Percentiles rank a stretch among this genome's conserved stretches.
Evolutionary conservation across 2,797 vertebrate genomes (phyloP).

Genomic region (Acanthornis magna): DNA sequence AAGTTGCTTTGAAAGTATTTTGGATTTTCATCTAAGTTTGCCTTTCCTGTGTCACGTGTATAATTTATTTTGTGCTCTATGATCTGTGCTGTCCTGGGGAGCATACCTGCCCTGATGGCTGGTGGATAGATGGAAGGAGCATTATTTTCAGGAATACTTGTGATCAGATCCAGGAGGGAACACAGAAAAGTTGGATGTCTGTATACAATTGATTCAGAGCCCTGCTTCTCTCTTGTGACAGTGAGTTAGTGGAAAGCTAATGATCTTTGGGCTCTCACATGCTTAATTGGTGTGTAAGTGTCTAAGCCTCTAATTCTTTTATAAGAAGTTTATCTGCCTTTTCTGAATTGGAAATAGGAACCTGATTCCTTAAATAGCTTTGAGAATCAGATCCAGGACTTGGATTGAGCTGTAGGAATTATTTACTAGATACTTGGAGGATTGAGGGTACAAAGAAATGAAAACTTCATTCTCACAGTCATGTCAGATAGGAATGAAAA

Average conservation of each 20-base stretch:
- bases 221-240: background rate
- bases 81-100: constrained; percentile 1
- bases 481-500: background rate
- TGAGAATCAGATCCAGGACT: background rate
- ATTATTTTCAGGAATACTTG: background rate
- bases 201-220: background rate
- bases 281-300: background rate
- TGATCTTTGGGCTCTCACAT: background rate
- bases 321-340: background rate
- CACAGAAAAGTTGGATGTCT: background rate
- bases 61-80: background rate
- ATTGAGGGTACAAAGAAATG: background rate
- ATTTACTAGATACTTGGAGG: background rate
- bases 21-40: background rate
- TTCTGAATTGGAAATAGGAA: background rate
- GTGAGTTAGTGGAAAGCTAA: background rate
- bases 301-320: background rate
- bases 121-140: background rate
- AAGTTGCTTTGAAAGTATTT: constrained; percentile 23
- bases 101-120: background rate
- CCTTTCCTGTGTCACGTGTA: background rate
- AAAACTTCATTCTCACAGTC: background rate
- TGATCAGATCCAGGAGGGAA: background rate
- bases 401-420: background rate
- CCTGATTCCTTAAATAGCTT: background rate